phyloP scores from a whole-genome alignment of 2,888 invertebrate species.

The Galerucella calmariensis region DNA sequence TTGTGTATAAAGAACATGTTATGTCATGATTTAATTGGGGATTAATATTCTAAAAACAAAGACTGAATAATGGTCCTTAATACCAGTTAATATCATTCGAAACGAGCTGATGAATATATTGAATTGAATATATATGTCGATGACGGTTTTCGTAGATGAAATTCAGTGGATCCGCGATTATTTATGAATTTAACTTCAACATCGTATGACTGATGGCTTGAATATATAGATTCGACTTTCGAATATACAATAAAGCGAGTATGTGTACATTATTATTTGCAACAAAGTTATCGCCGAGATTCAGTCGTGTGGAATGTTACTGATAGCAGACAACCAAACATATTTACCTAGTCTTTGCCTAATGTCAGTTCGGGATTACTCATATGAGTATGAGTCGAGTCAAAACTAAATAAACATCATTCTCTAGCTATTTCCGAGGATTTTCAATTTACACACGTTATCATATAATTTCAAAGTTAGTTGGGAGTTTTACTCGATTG shows the following conservation, averaged over 20 bases:
- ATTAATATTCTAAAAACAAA: neutral
- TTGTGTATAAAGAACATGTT: too few relatives aligned
- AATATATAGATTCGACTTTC: conserved; percentile 15
- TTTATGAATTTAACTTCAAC: conserved; percentile 1
- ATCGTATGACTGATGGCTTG: conserved; percentile 13
- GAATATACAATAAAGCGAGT: conserved; percentile 24
- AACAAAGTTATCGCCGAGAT: conserved; percentile 27
- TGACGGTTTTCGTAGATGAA: neutral
- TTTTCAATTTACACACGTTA: conserved; percentile 26
- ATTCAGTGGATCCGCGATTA: neutral
- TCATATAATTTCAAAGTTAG: conserved; percentile 9
- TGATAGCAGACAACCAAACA: conserved; percentile 31
- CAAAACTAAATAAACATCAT: conserved; percentile 34
- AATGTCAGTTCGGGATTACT: conserved; percentile 33
- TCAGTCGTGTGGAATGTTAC: conserved; percentile 30
- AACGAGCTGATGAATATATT: neutral
- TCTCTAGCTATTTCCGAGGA: conserved; percentile 18
- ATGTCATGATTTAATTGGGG: too few relatives aligned
- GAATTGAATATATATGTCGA: neutral
- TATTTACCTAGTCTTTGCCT: conserved; percentile 35
- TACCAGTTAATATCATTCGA: neutral
- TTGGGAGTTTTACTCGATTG: conserved; percentile 11
- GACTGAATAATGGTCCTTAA: neutral
- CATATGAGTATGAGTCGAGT: conserved; percentile 23
- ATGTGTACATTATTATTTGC: conserved; percentile 12